phyloP scores from a whole-genome alignment of 2,888 invertebrate genomes.

The Lithophane socia region DNA sequence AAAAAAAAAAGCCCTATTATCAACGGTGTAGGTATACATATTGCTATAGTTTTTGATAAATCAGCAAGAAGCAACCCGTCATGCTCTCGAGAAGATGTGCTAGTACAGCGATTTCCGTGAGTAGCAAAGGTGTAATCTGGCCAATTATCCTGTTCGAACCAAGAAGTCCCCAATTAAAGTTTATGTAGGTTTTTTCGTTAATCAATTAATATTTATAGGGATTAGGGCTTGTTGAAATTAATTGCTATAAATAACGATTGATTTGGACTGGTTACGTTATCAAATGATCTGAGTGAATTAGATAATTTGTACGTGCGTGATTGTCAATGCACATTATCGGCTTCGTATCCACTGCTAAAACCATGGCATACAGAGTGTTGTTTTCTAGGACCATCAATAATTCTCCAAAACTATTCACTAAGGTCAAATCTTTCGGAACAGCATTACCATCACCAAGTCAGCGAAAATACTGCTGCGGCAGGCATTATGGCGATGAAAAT shows the following conservation, averaged over 20 bases:
- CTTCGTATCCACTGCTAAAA: background rate
- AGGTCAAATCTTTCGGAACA: background rate
- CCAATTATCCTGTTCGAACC: background rate
- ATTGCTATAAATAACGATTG: constrained; percentile 30
- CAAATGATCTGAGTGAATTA: constrained; percentile 56
- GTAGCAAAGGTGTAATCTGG: background rate
- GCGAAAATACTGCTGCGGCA: background rate
- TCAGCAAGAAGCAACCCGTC: background rate
- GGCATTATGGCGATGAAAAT: no score
- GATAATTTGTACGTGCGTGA: constrained; percentile 80
- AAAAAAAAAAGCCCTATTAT: background rate
- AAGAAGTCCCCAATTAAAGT: background rate
- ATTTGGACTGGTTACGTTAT: constrained; percentile 29
- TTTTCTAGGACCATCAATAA: background rate
- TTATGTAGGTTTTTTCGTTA: background rate
- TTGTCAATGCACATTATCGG: constrained; percentile 71
- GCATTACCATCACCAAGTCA: background rate
- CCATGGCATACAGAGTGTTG: constrained; percentile 58
- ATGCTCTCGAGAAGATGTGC: no score
- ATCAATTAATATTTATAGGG: constrained; percentile 7
- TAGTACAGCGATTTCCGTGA: background rate
- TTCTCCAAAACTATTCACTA: background rate
- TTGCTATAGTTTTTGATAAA: background rate
- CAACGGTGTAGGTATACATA: no score
- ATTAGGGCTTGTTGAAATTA: constrained; percentile 19